Conservation (phyloP, 2,797 vertebrate species). For the Oophaga sylvatica region DNA sequence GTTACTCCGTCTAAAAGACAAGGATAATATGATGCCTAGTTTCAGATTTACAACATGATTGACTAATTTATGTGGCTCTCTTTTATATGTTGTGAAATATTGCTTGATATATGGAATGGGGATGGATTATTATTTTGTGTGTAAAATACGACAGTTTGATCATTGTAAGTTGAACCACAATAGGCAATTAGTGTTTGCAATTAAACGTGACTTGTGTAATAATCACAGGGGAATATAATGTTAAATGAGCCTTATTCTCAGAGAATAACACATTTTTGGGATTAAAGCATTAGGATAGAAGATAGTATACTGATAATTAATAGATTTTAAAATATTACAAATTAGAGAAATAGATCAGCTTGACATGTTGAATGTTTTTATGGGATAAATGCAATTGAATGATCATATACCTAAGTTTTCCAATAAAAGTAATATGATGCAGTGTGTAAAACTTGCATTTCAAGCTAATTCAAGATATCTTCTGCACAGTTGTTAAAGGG, state of each 20-base stretch:
- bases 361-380: not conserved
- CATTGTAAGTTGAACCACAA: not conserved
- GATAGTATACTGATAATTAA: not conserved
- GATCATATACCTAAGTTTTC: not conserved
- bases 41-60: not conserved
- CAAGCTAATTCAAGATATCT: not conserved
- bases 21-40: not conserved
- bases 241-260: constrained; percentile 9
- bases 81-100: constrained; percentile 37
- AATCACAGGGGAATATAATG: not conserved
- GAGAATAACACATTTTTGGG: not conserved
- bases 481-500: not conserved
- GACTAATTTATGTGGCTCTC: constrained; percentile 9
- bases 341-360: not conserved
- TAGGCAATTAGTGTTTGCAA: constrained; percentile 6
- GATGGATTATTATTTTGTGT: constrained; percentile 29
- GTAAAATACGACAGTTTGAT: constrained; percentile 4
- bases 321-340: not conserved
- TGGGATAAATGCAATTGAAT: not conserved
- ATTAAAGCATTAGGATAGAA: not conserved
- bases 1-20: constrained; percentile 57
- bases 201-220: not conserved
- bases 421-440: not conserved
- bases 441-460: not conserved
- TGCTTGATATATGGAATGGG: constrained; percentile 7